Evolutionary conservation across 2,888 invertebrate species (phyloP), one percentile per base, ranked within the genome.

Genomic region (Aproaerema taeniolella): DNA sequence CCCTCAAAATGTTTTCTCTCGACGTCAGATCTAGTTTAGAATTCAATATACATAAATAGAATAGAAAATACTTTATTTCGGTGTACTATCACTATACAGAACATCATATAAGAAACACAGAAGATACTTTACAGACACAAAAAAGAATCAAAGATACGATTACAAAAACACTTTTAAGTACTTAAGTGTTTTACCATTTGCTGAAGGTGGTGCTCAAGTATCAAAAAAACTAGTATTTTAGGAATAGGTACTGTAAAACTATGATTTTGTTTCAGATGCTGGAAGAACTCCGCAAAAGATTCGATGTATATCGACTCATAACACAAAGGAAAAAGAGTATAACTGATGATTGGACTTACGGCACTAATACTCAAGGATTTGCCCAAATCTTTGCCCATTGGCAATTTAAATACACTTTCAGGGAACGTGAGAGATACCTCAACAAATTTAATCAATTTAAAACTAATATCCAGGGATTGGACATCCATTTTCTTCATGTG

Each of bases 331-430:
- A 49, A 9, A 62, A 67, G 9, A 75, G 75, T 16, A 49, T 90
- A 11, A 91, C 93, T 67, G 90, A 89, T 31, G 78, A 88, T 0
- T 96, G 95, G 79, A 88, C 91, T 37, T 97, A 96, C 61, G 97
- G 97, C 0, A 90, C 96, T 49, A 92, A 95, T 55, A 81, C 91
- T 0, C 88, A 91, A 1, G 89, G 89, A 12, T 73, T 95, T 12
- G 78, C 88, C 8, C 87, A 89, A 35, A 79, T 96, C 16, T 75
- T 93, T 15, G 81, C 91, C 1, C 91, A 95, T 63, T 98, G 97
- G 97, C 88, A 88, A 14, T 90, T 90, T 20, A 87, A 90, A 28
- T 97, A 94, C 64, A 88, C 92, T 43, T 67, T 79, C 26, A 79
- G 79, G 32, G 88, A 91, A 36, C 86, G 93, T 6, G 92, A 94